phyloP scores from a whole-genome alignment of 2,888 invertebrate genomes.

The Lepidochitona cinerea region DNA sequence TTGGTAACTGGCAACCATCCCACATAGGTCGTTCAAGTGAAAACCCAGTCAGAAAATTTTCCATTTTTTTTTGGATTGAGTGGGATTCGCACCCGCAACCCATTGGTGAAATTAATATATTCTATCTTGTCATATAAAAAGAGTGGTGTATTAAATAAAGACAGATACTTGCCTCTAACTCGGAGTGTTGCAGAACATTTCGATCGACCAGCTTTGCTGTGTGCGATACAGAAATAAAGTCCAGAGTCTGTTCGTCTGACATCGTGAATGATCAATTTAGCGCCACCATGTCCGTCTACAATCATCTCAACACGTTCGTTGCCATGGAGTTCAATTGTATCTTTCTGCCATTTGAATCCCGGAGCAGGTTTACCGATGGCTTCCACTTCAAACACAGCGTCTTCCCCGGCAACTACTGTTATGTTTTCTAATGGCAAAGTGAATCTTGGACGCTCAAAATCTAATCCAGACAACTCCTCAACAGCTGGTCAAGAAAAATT shows the following conservation, averaged over 20 bases:
- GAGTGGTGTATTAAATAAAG: too few species aligned
- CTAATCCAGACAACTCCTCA: slow-evolving; percentile 41
- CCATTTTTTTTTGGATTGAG: too few species aligned
- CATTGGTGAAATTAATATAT: too few species aligned
- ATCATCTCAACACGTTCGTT: slow-evolving; percentile 80
- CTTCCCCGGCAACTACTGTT: slow-evolving; percentile 59
- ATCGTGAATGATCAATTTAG: slow-evolving; percentile 89
- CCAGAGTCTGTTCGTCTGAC: slow-evolving; percentile 85
- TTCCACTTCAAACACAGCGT: slow-evolving; percentile 60
- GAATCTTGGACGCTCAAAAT: slow-evolving; percentile 55
- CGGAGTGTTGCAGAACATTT: slow-evolving; percentile 63
- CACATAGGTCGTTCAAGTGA: too few species aligned
- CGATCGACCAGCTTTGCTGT: slow-evolving; percentile 88
- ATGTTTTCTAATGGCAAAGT: slow-evolving; percentile 55
- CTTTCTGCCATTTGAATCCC: slow-evolving; percentile 66
- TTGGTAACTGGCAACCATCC: too few species aligned
- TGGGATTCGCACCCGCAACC: too few species aligned
- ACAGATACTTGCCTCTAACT: slow-evolving; percentile 54
- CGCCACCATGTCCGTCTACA: slow-evolving; percentile 87
- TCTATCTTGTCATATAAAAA: too few species aligned
- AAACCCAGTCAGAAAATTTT: too few species aligned
- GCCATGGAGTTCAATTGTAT: slow-evolving; percentile 47
- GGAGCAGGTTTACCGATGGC: slow-evolving; percentile 66
- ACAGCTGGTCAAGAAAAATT: slow-evolving; percentile 32
- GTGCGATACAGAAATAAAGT: slow-evolving; percentile 90